Evolutionary conservation across 1,140 invertebrate genomes (phyloP).

Genomic region (Drosophila subpulchrella): DNA sequence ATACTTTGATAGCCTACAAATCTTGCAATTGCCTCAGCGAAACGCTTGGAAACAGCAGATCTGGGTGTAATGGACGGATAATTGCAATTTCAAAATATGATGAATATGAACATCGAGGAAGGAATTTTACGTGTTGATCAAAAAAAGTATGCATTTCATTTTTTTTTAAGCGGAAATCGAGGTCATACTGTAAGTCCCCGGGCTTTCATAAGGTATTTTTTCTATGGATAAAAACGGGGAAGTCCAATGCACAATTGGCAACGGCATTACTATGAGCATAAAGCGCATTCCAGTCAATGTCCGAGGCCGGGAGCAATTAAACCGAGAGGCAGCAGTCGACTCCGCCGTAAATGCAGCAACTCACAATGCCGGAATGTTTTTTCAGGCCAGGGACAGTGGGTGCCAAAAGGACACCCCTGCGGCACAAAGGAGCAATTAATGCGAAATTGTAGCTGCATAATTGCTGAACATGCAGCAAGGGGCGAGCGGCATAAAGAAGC

Average conservation of each 20-base stretch:
- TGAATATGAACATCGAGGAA: not conserved
- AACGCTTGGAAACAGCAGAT: constrained; percentile 31
- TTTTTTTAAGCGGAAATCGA: not conserved
- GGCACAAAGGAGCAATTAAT: constrained; percentile 79
- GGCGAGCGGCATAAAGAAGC: constrained; percentile 68
- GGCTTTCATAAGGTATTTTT: not conserved
- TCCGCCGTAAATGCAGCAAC: constrained; percentile 58
- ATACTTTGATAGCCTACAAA: constrained; percentile 28
- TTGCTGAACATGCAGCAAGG: constrained; percentile 67
- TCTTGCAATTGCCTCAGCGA: constrained; percentile 1
- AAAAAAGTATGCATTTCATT: not conserved
- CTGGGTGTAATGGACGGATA: constrained; percentile 17
- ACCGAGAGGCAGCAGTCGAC: constrained; percentile 40
- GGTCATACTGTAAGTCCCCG: not conserved
- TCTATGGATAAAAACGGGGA: not conserved
- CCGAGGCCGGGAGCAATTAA: constrained; percentile 63
- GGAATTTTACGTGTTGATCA: not conserved
- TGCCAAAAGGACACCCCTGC: constrained; percentile 32
- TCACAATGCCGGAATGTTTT: constrained; percentile 53
- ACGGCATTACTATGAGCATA: constrained; percentile 34
- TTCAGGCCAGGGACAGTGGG: constrained; percentile 26
- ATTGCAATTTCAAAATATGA: constrained; percentile 12
- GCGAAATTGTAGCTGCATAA: constrained; percentile 75
- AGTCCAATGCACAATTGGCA: constrained; percentile 29
- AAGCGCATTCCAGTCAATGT: constrained; percentile 47